A percentile compares a stretch with the other conserved stretches of the same genome.
phyloP scores from a whole-genome alignment of 2,888 invertebrate species.

The Schizaphis graminum region DNA sequence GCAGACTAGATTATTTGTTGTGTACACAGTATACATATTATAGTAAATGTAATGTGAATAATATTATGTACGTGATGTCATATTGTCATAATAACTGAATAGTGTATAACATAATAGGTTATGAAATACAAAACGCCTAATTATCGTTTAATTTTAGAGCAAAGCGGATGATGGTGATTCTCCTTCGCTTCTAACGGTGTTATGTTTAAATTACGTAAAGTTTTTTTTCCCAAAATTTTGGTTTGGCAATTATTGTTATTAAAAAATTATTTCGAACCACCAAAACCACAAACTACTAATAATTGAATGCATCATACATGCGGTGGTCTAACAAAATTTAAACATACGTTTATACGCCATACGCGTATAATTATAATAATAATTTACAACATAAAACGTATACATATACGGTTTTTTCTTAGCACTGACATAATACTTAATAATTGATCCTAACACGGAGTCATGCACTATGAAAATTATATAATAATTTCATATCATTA shows the following conservation, averaged over 20 bases:
- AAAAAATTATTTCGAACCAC: neutral
- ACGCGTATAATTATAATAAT: neutral
- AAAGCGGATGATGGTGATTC: constrained; percentile 15
- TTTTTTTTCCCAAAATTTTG: neutral
- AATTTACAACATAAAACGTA: neutral
- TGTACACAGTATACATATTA: neutral
- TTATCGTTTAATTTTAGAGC: constrained; percentile 16
- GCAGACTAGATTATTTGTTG: neutral
- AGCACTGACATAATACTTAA: neutral
- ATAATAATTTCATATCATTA: neutral
- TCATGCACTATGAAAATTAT: neutral
- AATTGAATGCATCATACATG: neutral
- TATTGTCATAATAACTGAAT: neutral
- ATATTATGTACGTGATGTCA: neutral
- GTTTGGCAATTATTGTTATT: neutral
- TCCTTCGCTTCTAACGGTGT: neutral
- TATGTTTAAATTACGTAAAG: constrained; percentile 35
- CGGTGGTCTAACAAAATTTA: neutral
- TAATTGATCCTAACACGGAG: neutral
- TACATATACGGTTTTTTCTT: neutral
- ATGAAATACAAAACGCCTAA: constrained; percentile 49
- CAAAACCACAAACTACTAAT: neutral
- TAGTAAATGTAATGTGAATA: neutral
- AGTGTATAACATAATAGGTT: constrained; percentile 16
- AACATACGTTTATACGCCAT: neutral